Evolutionary conservation across 2,888 invertebrate species (phyloP), one percentile per base, ranked within the genome.

Genomic region (Nebria brevicollis): DNA sequence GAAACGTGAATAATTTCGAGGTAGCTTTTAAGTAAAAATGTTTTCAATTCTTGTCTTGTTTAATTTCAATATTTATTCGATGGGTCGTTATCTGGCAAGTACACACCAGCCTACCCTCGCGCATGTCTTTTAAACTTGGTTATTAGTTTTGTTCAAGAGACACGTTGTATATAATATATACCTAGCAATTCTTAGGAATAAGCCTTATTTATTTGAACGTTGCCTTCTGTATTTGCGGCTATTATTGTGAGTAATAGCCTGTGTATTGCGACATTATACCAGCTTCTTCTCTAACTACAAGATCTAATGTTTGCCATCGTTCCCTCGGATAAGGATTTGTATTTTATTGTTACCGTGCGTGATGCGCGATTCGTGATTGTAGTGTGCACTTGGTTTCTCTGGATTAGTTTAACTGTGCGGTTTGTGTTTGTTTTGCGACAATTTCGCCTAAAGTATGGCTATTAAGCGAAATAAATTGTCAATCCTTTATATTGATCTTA

Each of bases 171-270:
- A 34, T 34, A 34, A 34, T 34, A 34, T 34, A 64, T 75, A 20
- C 64, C 13, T 13, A 7, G 54, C 75, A 43, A 54, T 74, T 43
- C 66, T 68, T 20, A 66, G 34, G 11, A 15, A 15, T 80, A 80
- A 80, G 80, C 75, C 43, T 75, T 80, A 80, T 80, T 80, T 80
- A 80, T 80, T 75, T 80, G 80, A 75, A 66, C 65, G 43, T 25
- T 65, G 75, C 72, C 80, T 79, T 80, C 79, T 75, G 79, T 83
- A 82, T 83, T 82, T 78, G 82, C 80, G 83, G 82, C 83, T 83
- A 83, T 83, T 83, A 83, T 83, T 83, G 82, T 83, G 83, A 83
- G 74, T 82, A 83, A 83, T 82, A 79, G 83, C 54, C 79, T 66
- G 74, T 76, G 78, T 82, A 82, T 82, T 82, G 81, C 79, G 79